phyloP scores from a whole-genome alignment of 2,797 vertebrate genomes.

The Hypotaenidia philippensis region DNA sequence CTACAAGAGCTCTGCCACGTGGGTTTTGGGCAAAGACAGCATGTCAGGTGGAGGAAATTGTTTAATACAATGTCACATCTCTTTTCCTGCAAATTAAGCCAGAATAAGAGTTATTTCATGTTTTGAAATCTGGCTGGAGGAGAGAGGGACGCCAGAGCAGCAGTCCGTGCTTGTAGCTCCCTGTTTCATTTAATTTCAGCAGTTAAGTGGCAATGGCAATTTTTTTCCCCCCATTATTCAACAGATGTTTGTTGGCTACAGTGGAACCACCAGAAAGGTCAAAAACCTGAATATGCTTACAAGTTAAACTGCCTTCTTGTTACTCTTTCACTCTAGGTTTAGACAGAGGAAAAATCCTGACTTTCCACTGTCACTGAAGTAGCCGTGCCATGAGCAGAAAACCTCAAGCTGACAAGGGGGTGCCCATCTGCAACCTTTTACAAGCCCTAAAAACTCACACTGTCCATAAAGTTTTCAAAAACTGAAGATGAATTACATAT shows the following conservation, averaged over 20 bases:
- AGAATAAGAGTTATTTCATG: background rate
- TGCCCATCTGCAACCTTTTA: background rate
- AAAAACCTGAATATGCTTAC: background rate
- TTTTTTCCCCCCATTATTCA: background rate
- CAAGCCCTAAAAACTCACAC: background rate
- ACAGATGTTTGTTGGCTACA: background rate
- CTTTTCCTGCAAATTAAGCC: background rate
- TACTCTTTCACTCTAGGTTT: background rate
- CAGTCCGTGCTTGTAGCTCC: background rate
- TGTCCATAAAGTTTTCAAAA: background rate
- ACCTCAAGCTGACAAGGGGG: background rate
- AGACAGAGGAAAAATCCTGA: background rate
- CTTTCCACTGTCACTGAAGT: background rate
- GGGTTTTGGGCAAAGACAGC: background rate
- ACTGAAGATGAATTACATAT: background rate
- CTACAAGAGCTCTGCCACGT: rapidly evolving
- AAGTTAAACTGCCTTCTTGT: background rate
- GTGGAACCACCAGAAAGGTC: background rate
- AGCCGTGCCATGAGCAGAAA: background rate
- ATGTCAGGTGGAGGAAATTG: rapidly evolving
- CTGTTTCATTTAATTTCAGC: rapidly evolving
- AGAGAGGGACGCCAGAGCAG: background rate
- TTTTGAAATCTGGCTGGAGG: background rate
- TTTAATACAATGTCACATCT: rapidly evolving
- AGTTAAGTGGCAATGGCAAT: background rate